Conservation (phyloP, 2,888 invertebrate species). For the Limnephilus auricula region DNA sequence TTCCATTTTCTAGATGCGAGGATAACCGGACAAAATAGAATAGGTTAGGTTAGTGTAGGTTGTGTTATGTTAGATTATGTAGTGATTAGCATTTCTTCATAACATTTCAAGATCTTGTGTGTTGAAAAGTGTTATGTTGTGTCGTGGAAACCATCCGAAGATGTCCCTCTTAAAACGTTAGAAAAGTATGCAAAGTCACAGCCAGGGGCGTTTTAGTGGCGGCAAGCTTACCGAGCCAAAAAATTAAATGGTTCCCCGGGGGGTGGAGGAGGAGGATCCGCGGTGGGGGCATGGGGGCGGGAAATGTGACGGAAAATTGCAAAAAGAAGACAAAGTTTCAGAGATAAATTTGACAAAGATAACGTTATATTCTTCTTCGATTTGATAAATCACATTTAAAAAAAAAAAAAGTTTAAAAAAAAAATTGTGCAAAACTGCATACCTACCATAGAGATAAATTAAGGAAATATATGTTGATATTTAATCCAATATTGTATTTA, state of each 20-base stretch:
- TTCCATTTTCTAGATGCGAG: no score
- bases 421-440: neutral
- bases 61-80: no score
- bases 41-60: no score
- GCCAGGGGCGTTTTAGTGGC: constrained; percentile 58
- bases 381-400: neutral
- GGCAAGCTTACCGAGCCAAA: constrained; percentile 71
- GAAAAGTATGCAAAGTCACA: constrained; percentile 56
- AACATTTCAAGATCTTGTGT: no score
- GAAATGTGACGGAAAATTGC: constrained; percentile 57
- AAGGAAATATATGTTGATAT: no score
- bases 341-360: constrained; percentile 61
- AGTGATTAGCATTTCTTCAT: no score
- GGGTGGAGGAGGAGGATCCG: neutral
- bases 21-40: no score
- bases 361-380: neutral
- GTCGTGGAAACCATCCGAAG: neutral
- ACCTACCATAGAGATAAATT: neutral
- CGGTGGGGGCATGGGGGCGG: neutral
- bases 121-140: no score
- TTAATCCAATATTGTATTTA: no score
- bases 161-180: constrained; percentile 10
- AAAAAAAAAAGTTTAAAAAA: neutral
- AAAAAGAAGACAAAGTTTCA: constrained; percentile 41
- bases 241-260: constrained; percentile 72